phyloP scores from a whole-genome alignment of 1,140 invertebrate genomes.

The Eriosoma lanigerum region DNA sequence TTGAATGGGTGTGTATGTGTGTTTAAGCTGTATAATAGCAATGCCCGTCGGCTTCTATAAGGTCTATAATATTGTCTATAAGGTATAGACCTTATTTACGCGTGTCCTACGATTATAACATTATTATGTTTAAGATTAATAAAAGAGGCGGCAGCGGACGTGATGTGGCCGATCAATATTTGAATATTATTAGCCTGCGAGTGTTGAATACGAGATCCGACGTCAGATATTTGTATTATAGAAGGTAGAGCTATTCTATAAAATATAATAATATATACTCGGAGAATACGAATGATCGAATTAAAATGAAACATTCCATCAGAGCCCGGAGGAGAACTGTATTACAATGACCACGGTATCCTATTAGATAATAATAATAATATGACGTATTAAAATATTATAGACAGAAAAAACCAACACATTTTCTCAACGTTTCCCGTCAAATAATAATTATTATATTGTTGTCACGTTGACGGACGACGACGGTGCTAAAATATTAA shows the following conservation, averaged over 20 bases:
- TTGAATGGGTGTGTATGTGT: too few species aligned
- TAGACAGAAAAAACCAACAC: neutral
- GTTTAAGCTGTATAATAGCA: too few species aligned
- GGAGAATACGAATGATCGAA: constrained; percentile 28
- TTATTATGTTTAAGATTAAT: neutral
- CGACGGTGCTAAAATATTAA: constrained; percentile 29
- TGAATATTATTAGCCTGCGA: constrained; percentile 11
- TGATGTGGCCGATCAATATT: neutral
- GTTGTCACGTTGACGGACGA: neutral
- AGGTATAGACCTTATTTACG: too few species aligned
- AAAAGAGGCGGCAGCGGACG: neutral
- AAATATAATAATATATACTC: neutral
- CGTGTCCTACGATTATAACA: neutral
- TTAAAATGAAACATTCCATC: constrained; percentile 9
- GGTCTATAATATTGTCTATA: neutral
- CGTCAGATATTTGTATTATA: neutral
- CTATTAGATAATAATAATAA: neutral
- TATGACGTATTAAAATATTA: neutral
- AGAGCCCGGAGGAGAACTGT: neutral
- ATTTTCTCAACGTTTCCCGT: neutral
- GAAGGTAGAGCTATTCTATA: neutral
- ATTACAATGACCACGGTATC: neutral
- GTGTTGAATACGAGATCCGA: neutral
- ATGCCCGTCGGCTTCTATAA: too few species aligned
- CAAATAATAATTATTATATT: neutral